Base-by-base conservation (phyloP, 2,888 invertebrate species). In the Frankliniella fusca region DNA sequence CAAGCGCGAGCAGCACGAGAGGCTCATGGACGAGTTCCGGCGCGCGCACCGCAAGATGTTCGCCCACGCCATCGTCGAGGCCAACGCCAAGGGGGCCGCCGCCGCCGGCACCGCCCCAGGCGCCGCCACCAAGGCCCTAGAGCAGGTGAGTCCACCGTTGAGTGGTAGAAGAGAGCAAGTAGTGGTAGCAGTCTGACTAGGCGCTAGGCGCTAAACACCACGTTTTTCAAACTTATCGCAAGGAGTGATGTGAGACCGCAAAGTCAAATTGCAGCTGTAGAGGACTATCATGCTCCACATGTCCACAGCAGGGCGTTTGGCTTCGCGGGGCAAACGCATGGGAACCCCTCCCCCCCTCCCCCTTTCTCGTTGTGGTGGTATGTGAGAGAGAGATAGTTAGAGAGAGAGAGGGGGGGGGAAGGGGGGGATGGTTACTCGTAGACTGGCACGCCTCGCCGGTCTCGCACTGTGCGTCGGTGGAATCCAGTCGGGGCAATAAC, bases 1-100 rank as follows among this genome's bases (percentile, higher is more conserved):
- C 84, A 91, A 92, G 87, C 91, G 92, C 85, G 91, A 92, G 85
- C 92, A 93, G 85, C 94, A 94, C 86, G 91, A 92, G 85, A 93
- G 93, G 85, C 88, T 96, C 84, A 96, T 96, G 94, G 94, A 96
- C 88, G 96, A 96, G 89, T 96, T 96, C 87, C 95, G 94, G 87
- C 93, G 93, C 86, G 95, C 95, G 9, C 96, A 96, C 88, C 91
- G 93, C 86, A 94, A 94, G 90, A 96, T 96, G 96, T 96, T 96
- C 87, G 85, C 87, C 11, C 70, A 76, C 70, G 70, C 70, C 70
- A 27, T 76, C 70, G 70, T 27, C 23, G 70, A 76, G 70, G 70
- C 70, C 70, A 76, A 76, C 70, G 70, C 70, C 70, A 76, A 76
- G 23, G 70, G n/a, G 8, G 23, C n/a, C 70, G 70, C 70, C n/a